Base-by-base conservation (phyloP, 23 tunicate genomes). In the Phallusia fumigata region DNA sequence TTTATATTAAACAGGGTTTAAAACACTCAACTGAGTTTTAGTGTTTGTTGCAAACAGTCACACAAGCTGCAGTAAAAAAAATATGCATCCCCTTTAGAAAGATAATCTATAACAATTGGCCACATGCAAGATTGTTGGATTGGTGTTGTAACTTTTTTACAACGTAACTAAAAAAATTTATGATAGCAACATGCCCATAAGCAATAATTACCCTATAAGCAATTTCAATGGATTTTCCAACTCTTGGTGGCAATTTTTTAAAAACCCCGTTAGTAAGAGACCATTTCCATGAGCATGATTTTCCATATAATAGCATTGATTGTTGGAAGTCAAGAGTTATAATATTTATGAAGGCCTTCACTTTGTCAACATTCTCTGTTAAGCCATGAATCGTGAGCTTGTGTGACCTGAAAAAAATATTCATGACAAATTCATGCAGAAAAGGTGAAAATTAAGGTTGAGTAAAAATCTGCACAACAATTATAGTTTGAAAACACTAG, bases 241-340 rank as follows among this genome's bases (percentile, higher is more conserved):
- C 69, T 58, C 69, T 58, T 58, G 69, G 28, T 58, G 69, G 69
- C 69, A 58, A 58, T 22, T 58, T 58, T 58, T 10, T 40, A 10
- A 58, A 24, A 8, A 6, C 13, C 28, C 1, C 13, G 28, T 24
- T 24, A 21, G 11, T 21, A 8, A 58, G 28, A 13, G 69, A 58
- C 69, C 69, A 58, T 24, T 58, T 58, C 69, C 69, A 58, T 21
- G 16, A 21, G 28, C 69, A 58, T 22, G 69, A 1, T 58, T 58
- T 58, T 58, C 28, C 28, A 13, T 58, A 58, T 16, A 58, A 3
- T 11, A 58, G 28, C 28, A 24, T 58, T 21, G 69, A 58, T 13
- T 58, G 26, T 13, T 58, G 69, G 13, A 58, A 58, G 26, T 58
- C 69, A 13, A 58, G 28, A 58, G 13, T 16, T 6, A 58, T 3